Evolutionary conservation across 2,113 vertebrate genomes (phyloP).

Genomic region (Thunnus maccoyii): DNA sequence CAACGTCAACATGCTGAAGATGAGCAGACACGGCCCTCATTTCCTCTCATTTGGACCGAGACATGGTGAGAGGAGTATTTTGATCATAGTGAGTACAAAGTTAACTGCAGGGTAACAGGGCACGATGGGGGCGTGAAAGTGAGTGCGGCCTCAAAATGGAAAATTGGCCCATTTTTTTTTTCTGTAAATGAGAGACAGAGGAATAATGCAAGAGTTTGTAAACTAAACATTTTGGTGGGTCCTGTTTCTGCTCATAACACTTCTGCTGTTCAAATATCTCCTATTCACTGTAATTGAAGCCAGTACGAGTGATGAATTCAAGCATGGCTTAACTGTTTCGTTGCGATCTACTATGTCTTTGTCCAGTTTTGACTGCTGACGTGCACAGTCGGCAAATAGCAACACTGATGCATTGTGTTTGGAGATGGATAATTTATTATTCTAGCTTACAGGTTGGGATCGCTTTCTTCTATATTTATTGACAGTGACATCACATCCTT

Average conservation of each 20-base stretch:
- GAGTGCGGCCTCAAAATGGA: constrained; percentile 16
- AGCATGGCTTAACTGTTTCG: background rate
- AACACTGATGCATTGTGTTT: background rate
- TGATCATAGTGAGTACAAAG: constrained; percentile 41
- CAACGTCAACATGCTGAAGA: constrained; percentile 60
- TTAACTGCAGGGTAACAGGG: constrained; percentile 24
- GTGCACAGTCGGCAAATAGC: background rate
- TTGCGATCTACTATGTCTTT: background rate
- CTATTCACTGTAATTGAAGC: background rate
- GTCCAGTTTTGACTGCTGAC: background rate
- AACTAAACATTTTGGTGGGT: background rate
- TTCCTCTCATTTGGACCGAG: constrained; percentile 70
- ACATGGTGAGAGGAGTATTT: constrained; percentile 56
- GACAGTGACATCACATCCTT: background rate
- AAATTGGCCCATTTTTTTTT: constrained; percentile 26
- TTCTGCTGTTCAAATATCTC: background rate
- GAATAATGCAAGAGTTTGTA: background rate
- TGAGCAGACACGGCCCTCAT: constrained; percentile 59
- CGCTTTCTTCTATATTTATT: background rate
- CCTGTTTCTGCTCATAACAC: background rate
- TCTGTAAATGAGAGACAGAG: constrained; percentile 11
- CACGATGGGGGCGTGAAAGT: constrained; percentile 9
- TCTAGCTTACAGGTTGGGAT: background rate
- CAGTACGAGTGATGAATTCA: background rate
- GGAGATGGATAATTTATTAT: background rate